These are phyloP conservation scores for Mellivora capensis DNA, from an alignment of 2,113 vertebrate genomes.

Conservation along the genomic window DNA sequence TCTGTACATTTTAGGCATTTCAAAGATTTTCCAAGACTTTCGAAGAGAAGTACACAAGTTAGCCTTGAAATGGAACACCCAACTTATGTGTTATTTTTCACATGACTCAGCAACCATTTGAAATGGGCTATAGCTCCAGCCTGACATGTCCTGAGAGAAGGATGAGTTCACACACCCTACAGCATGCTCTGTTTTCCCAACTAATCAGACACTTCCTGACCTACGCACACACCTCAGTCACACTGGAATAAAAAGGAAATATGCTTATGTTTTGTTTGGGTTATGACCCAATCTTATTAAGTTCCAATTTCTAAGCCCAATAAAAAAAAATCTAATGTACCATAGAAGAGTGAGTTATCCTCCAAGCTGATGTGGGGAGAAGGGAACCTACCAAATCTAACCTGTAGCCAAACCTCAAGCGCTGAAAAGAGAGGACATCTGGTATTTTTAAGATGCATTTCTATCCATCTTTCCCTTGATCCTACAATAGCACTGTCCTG, in stretches of 20 bases:
- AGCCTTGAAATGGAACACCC: neutral
- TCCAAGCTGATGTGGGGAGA: neutral
- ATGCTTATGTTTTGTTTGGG: neutral
- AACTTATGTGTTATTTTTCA: neutral
- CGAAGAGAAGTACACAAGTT: neutral
- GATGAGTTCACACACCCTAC: neutral
- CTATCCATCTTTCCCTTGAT: neutral
- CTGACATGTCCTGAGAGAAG: too few relatives aligned
- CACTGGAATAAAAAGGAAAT: neutral
- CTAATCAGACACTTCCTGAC: fast-evolving
- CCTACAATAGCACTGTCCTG: neutral
- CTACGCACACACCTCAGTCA: neutral
- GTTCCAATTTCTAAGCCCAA: neutral
- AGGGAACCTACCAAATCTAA: neutral
- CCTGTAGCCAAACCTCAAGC: neutral
- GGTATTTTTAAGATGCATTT: neutral
- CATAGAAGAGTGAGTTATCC: neutral
- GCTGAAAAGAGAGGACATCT: neutral
- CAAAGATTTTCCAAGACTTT: neutral
- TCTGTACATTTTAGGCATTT: neutral
- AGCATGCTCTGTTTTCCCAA: neutral
- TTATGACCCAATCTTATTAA: neutral
- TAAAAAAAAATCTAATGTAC: neutral
- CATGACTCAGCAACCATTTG: neutral
- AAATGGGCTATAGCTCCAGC: neutral